phyloP scores from a whole-genome alignment of 2,888 invertebrate genomes.

The Melinaea menophilus region DNA sequence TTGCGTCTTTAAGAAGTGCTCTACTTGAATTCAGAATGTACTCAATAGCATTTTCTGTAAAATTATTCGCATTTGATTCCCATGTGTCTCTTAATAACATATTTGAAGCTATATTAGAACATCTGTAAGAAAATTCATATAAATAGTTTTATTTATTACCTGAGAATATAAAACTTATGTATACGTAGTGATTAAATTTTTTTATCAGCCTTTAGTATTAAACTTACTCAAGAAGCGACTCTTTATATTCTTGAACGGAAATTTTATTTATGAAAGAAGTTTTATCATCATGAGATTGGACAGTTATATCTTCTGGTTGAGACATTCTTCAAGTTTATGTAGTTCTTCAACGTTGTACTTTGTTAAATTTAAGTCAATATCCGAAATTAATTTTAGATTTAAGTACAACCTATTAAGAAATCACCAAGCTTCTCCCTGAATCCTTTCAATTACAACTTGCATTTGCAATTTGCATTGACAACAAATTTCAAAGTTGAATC shows the following conservation, averaged over 20 bases:
- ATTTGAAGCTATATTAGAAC: conserved; percentile 50
- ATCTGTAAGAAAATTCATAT: conserved; percentile 40
- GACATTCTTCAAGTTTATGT: conserved; percentile 7
- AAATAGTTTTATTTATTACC: not conserved
- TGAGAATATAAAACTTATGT: not conserved
- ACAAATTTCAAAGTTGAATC: no score
- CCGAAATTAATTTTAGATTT: no score
- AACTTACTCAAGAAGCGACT: conserved; percentile 17
- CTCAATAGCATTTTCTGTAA: conserved; percentile 32
- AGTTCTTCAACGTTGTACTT: not conserved
- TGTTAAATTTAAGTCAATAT: not conserved
- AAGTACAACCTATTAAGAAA: no score
- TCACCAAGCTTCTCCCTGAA: no score
- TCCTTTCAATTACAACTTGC: no score
- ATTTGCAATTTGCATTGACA: no score
- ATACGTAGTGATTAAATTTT: no score
- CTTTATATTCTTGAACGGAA: conserved; percentile 19
- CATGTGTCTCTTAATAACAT: conserved; percentile 48
- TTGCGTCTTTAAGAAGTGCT: conserved; percentile 38
- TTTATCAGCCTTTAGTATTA: no score
- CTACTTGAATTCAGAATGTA: conserved; percentile 43
- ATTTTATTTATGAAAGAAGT: conserved; percentile 15
- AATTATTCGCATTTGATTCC: conserved; percentile 39
- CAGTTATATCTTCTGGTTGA: conserved; percentile 5
- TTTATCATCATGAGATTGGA: not conserved